phyloP scores from a whole-genome alignment of 2,113 vertebrate species.

The Neodon shergylaensis region DNA sequence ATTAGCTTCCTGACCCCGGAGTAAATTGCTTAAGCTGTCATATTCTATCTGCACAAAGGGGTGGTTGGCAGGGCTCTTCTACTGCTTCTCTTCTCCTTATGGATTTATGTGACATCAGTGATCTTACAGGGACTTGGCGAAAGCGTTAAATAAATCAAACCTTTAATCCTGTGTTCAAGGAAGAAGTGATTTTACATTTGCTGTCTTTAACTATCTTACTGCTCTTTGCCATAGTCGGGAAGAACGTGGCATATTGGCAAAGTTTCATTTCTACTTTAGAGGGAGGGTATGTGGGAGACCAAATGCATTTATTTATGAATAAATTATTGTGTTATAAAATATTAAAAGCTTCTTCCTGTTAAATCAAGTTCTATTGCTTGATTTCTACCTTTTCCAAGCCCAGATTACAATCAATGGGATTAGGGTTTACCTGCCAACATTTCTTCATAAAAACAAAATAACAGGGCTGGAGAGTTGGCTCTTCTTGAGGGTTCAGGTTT shows the following conservation, averaged over 20 bases:
- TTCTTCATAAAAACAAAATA: conserved; percentile 45
- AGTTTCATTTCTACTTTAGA: conserved; percentile 3
- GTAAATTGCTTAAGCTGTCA: conserved; percentile 78
- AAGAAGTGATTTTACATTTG: conserved; percentile 63
- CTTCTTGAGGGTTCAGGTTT: too few species aligned
- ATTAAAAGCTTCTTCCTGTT: conserved; percentile 53
- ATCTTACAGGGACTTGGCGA: conserved; percentile 68
- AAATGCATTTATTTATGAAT: conserved; percentile 66
- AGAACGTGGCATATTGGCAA: conserved; percentile 53
- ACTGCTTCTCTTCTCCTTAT: conserved; percentile 61
- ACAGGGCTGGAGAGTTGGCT: background rate
- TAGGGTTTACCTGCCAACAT: background rate
- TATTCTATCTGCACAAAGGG: conserved; percentile 59
- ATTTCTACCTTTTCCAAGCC: background rate
- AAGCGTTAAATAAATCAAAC: conserved; percentile 75
- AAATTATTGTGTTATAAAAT: conserved; percentile 64
- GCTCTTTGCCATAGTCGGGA: conserved; percentile 37
- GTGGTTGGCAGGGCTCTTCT: conserved; percentile 44
- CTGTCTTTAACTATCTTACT: conserved; percentile 37
- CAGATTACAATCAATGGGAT: conserved; percentile 10
- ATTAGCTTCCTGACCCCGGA: conserved; percentile 72
- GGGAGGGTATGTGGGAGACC: background rate
- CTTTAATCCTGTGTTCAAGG: conserved; percentile 60
- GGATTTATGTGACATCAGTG: conserved; percentile 70
- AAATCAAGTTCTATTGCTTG: conserved; percentile 44